Evolutionary conservation across 2,797 vertebrate genomes (phyloP).

Genomic region (Ficedula albicollis): DNA sequence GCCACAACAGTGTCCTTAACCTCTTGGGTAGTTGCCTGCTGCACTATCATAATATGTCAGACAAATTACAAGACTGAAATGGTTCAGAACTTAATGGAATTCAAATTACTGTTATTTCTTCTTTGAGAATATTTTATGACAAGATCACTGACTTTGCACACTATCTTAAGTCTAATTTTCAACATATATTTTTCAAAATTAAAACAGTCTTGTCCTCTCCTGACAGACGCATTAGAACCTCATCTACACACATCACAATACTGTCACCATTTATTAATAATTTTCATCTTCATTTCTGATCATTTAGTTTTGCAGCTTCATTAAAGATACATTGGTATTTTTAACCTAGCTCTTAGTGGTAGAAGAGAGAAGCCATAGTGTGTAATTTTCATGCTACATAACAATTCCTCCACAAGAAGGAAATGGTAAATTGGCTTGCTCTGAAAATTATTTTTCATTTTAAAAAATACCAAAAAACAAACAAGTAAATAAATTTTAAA

Average conservation of each 20-base stretch:
- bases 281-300: neutral
- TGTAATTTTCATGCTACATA: neutral
- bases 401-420: neutral
- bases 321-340: neutral
- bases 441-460: neutral
- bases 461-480: neutral
- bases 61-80: neutral
- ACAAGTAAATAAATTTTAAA: neutral
- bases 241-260: neutral
- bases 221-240: neutral
- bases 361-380: neutral
- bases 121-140: conserved; percentile 12
- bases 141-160: neutral
- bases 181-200: conserved; percentile 1
- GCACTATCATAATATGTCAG: neutral
- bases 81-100: conserved; percentile 18
- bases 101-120: conserved; percentile 18
- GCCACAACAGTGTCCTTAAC: neutral
- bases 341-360: neutral
- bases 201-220: neutral
- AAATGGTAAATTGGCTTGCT: neutral
- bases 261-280: neutral
- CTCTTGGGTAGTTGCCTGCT: neutral
- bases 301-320: neutral
- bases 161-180: neutral